Evolutionary conservation across 2,888 invertebrate genomes (phyloP).

Genomic region (Mesorhabditis spiculigera): DNA sequence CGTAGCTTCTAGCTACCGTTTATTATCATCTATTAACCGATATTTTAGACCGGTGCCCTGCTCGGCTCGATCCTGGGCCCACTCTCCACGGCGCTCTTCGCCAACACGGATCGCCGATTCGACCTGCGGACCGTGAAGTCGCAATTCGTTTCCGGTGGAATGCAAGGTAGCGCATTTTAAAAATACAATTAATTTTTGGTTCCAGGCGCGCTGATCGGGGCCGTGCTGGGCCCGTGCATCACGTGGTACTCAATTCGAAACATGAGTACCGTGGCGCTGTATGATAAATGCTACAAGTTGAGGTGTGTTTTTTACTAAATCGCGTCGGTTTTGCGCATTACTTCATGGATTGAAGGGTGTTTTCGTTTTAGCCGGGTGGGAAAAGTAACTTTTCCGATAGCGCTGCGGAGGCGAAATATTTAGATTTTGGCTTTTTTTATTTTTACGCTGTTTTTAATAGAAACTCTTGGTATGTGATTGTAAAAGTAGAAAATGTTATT

Average conservation of each 20-base stretch:
- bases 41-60: constrained; percentile 42
- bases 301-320: constrained; percentile 19
- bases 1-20: background rate
- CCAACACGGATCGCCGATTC: background rate
- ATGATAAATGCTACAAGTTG: constrained; percentile 44
- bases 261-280: constrained; percentile 42
- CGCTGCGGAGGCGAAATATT: too few relatives aligned
- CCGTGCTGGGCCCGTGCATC: constrained; percentile 37
- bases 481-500: too few relatives aligned
- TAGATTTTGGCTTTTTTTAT: too few relatives aligned
- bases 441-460: too few relatives aligned
- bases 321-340: background rate
- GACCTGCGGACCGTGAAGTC: background rate
- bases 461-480: too few relatives aligned
- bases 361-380: background rate
- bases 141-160: constrained; percentile 9
- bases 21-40: too few relatives aligned
- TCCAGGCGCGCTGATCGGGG: constrained; percentile 30
- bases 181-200: background rate
- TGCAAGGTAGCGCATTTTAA: constrained; percentile 20
- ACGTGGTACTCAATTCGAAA: constrained; percentile 38
- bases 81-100: constrained; percentile 8
- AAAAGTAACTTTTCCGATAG: too few relatives aligned
- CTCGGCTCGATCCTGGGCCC: constrained; percentile 40
- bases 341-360: background rate